Conservation (phyloP, 2,888 invertebrate species). For the Volucella inanis region DNA sequence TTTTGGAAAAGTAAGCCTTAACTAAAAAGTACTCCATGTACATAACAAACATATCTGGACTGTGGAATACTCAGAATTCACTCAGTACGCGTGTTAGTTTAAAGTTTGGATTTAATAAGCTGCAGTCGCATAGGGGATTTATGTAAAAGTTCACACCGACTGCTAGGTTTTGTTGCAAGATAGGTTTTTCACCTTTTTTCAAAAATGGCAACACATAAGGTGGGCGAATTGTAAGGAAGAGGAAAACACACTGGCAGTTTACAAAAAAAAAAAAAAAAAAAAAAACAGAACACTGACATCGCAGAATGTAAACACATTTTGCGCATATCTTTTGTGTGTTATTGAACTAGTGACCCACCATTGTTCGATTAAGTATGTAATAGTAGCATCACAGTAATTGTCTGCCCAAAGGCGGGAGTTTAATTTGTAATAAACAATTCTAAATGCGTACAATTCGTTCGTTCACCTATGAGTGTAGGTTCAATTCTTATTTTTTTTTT, state of each 20-base stretch:
- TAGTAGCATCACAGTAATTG: slow-evolving; percentile 42
- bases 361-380: slow-evolving; percentile 39
- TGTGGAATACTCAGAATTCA: no score
- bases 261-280: slow-evolving; percentile 3
- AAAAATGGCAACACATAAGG: no score
- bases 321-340: slow-evolving; percentile 57
- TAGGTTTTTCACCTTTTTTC: no score
- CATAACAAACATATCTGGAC: no score
- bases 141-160: no score
- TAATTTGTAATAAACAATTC: slow-evolving; percentile 70
- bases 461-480: slow-evolving; percentile 66
- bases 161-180: no score
- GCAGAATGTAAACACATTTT: slow-evolving; percentile 53
- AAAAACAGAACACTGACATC: not conserved
- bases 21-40: no score
- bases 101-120: no score
- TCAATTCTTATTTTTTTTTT: slow-evolving; percentile 46
- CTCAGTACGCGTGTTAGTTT: no score
- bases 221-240: no score
- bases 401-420: slow-evolving; percentile 46
- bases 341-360: slow-evolving; percentile 73
- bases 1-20: no score
- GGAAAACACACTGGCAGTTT: not conserved
- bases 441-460: slow-evolving; percentile 64
- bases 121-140: no score